Evolutionary conservation across 2,113 vertebrate genomes (phyloP).

Genomic region (Willisornis vidua): DNA sequence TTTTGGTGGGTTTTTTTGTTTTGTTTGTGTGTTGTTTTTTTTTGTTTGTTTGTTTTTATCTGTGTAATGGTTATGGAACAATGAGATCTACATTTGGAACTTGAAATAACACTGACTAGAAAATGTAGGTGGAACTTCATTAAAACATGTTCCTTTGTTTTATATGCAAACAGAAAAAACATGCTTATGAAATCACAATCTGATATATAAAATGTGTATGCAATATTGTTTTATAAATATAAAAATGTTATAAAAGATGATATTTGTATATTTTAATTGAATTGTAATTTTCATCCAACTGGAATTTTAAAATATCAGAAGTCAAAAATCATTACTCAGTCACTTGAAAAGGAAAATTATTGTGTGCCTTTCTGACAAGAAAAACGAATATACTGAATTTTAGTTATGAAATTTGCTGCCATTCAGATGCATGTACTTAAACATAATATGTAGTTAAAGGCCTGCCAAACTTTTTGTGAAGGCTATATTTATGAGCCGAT

Average conservation of each 20-base stretch:
- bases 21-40: neutral
- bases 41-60: neutral
- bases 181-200: neutral
- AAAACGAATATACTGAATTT: neutral
- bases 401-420: neutral
- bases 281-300: neutral
- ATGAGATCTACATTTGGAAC: neutral
- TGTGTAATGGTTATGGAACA: neutral
- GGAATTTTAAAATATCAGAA: neutral
- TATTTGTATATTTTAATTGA: neutral
- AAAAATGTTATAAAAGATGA: neutral
- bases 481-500: neutral
- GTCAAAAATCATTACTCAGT: neutral
- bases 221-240: neutral
- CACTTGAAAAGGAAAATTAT: neutral
- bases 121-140: neutral
- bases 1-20: neutral
- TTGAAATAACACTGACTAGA: neutral
- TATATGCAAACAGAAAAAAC: neutral
- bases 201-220: neutral
- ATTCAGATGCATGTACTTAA: neutral
- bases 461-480: neutral
- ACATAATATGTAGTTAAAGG: neutral
- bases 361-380: neutral
- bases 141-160: neutral